Evolutionary conservation across 2,113 vertebrate species (phyloP).

Genomic region (Burhinus oedicnemus): DNA sequence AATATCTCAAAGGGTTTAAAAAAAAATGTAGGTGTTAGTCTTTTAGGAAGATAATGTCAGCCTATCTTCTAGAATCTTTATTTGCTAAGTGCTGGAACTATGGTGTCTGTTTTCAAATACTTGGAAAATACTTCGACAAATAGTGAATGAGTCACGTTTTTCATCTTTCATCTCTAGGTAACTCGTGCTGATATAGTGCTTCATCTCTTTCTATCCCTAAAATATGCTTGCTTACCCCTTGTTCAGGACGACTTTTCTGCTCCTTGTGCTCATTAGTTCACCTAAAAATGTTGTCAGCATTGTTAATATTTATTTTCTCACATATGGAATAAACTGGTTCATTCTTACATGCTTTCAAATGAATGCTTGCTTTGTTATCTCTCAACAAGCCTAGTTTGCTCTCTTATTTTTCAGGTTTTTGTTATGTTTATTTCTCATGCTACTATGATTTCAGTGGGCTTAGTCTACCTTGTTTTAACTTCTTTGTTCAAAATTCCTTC

Average conservation of each 20-base stretch:
- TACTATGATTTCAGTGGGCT: not conserved
- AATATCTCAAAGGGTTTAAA: constrained; percentile 46
- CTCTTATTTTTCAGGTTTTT: not conserved
- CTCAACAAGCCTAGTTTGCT: not conserved
- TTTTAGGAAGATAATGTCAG: constrained; percentile 35
- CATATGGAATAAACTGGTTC: not conserved
- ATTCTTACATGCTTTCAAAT: not conserved
- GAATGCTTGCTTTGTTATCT: not conserved
- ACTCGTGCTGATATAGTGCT: not conserved
- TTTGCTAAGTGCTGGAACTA: constrained; percentile 33
- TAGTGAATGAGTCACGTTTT: constrained; percentile 44
- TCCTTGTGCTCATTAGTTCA: not conserved
- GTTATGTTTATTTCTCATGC: not conserved
- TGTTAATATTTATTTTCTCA: not conserved
- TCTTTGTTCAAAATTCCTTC: not conserved
- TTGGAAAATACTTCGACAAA: constrained; percentile 53
- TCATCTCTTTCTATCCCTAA: not conserved
- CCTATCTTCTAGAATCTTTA: constrained; percentile 34
- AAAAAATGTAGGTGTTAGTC: constrained; percentile 43
- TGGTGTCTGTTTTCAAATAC: constrained; percentile 46
- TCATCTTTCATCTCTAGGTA: constrained; percentile 33
- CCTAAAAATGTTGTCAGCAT: not conserved
- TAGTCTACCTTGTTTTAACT: not conserved
- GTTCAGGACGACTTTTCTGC: not conserved
- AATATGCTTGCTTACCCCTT: not conserved